Percentiles rank a stretch among this genome's conserved stretches.
phyloP scores from a whole-genome alignment of 2,888 invertebrate genomes.

The Thereva unica region DNA sequence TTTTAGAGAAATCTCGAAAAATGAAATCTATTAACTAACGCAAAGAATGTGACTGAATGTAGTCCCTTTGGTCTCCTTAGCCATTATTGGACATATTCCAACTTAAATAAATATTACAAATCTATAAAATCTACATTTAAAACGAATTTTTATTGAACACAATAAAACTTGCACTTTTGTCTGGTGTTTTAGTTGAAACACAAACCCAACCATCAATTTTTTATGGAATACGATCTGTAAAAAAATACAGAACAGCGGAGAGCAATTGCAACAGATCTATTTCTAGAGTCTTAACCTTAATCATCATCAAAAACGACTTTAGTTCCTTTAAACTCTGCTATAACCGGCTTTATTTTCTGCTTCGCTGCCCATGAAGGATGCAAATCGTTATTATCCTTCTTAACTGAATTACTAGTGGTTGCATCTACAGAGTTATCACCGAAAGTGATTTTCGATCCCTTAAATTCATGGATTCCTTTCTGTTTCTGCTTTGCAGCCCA shows the following conservation, averaged over 20 bases:
- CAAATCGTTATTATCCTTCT: conserved; percentile 36
- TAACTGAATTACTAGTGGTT: neutral
- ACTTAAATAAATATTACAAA: too few species aligned
- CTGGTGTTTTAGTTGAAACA: neutral
- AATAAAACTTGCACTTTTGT: neutral
- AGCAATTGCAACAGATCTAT: too few species aligned
- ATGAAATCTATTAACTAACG: too few species aligned
- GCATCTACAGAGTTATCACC: conserved; percentile 33
- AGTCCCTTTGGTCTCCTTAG: too few species aligned
- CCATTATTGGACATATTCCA: too few species aligned
- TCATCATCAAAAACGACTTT: conserved; percentile 51
- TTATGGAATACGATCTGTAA: too few species aligned
- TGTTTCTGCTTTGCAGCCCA: conserved; percentile 44
- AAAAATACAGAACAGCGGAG: neutral
- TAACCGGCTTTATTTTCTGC: conserved; percentile 50
- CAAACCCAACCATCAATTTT: neutral
- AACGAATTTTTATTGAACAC: neutral
- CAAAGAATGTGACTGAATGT: conserved; percentile 24
- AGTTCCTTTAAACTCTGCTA: conserved; percentile 50
- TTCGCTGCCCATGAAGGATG: conserved; percentile 57
- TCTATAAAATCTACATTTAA: too few species aligned
- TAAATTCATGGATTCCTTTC: conserved; percentile 40
- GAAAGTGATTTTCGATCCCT: conserved; percentile 43
- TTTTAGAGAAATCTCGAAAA: too few species aligned
- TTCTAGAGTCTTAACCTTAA: conserved; percentile 16